Conservation (phyloP, 2,797 vertebrate species). For the Oryzias sinensis region DNA sequence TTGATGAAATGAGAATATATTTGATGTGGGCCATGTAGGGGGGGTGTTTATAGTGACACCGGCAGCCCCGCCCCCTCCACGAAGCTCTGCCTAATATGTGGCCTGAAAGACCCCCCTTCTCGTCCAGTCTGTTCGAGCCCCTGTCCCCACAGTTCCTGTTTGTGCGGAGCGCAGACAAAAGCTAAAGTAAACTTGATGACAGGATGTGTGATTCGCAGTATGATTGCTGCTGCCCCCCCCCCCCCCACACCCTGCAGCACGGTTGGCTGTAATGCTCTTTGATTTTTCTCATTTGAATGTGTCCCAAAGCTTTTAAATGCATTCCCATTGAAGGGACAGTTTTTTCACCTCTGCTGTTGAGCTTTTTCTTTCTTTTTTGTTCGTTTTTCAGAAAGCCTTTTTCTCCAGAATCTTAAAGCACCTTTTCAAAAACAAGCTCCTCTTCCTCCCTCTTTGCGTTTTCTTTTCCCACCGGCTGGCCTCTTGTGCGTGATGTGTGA, state of each 20-base stretch:
- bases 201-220: conserved; percentile 46
- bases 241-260: conserved; percentile 46
- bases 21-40: conserved; percentile 60
- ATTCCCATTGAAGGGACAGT: conserved; percentile 24
- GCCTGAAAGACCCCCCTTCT: conserved; percentile 15
- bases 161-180: conserved; percentile 37
- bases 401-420: conserved; percentile 68
- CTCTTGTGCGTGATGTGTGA: conserved; percentile 67
- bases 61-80: conserved; percentile 50
- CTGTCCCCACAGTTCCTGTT: conserved; percentile 23
- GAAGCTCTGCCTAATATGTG: conserved; percentile 40
- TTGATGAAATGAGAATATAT: conserved; percentile 66
- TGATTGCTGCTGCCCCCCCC: conserved; percentile 41
- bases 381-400: conserved; percentile 61
- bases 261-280: conserved; percentile 43
- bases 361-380: conserved; percentile 52
- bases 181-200: conserved; percentile 52
- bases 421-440: conserved; percentile 70
- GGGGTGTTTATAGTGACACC: conserved; percentile 65
- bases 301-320: conserved; percentile 62
- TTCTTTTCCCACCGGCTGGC: conserved; percentile 69
- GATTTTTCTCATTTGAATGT: conserved; percentile 33
- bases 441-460: conserved; percentile 64
- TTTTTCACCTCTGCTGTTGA: conserved; percentile 47
- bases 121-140: conserved; percentile 27